A percentile compares a stretch with the other conserved stretches of the same genome.
Evolutionary conservation across 2,797 vertebrate genomes (phyloP).

Genomic region (Champsocephalus esox): DNA sequence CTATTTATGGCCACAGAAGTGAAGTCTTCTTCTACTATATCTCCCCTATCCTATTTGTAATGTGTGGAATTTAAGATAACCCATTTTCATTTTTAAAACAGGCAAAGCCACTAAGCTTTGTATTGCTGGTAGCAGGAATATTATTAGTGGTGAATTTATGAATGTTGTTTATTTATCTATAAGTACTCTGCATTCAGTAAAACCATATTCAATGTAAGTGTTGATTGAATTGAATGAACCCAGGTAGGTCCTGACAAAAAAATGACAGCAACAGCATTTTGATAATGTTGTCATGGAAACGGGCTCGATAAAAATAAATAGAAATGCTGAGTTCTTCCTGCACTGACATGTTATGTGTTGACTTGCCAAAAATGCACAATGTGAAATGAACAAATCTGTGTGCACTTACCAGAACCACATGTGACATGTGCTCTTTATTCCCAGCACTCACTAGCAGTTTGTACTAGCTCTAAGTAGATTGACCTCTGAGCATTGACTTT

Average conservation of each 20-base stretch:
- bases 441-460: conserved; percentile 28
- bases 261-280: conserved; percentile 48
- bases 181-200: conserved; percentile 5
- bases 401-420: conserved; percentile 10
- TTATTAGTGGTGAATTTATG: conserved; percentile 8
- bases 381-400: conserved; percentile 15
- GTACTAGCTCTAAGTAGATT: conserved; percentile 39
- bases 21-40: conserved; percentile 38
- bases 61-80: conserved; percentile 57
- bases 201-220: conserved; percentile 18
- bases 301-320: conserved; percentile 35
- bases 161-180: conserved; percentile 12
- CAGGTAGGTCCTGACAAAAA: not conserved
- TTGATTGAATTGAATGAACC: conserved; percentile 32
- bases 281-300: conserved; percentile 65
- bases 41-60: conserved; percentile 13
- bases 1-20: conserved; percentile 59
- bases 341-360: conserved; percentile 24
- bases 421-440: conserved; percentile 44
- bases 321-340: conserved; percentile 33
- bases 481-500: conserved; percentile 49
- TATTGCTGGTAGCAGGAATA: conserved; percentile 23
- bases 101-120: conserved; percentile 46
- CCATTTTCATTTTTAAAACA: conserved; percentile 38
- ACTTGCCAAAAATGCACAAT: conserved; percentile 27